phyloP scores from a whole-genome alignment of 2,113 vertebrate genomes.

The Myotis lucifugus region DNA sequence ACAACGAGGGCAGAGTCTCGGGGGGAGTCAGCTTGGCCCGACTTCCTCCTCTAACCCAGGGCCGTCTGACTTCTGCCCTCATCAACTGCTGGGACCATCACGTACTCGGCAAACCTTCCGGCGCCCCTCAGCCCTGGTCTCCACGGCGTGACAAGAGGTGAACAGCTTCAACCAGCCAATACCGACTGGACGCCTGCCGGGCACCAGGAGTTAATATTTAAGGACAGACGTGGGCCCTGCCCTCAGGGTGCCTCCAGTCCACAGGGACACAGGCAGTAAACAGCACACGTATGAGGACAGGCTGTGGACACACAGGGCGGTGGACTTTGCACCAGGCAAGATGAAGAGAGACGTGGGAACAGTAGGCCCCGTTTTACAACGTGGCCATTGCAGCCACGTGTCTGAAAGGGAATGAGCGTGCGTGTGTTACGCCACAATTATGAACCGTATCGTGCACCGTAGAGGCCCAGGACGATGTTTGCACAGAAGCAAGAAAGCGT shows the following conservation, averaged over 20 bases:
- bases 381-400: neutral
- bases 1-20: accelerated
- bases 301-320: neutral
- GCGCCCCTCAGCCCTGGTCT: accelerated
- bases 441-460: accelerated
- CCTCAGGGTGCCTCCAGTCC: neutral
- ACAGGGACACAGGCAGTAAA: neutral
- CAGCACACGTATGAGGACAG: accelerated
- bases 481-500: neutral
- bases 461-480: neutral
- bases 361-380: neutral
- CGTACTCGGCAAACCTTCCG: accelerated
- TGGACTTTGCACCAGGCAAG: neutral
- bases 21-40: neutral
- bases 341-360: neutral
- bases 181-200: neutral
- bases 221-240: neutral
- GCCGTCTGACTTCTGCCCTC: neutral
- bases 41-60: neutral
- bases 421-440: neutral
- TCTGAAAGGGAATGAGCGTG: neutral
- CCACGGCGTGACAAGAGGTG: neutral
- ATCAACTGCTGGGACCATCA: neutral
- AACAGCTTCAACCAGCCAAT: neutral
- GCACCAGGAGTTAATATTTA: neutral